These are phyloP conservation scores for Octodon degus DNA, from an alignment of 2,113 vertebrate genomes.

Conservation along the genomic window DNA sequence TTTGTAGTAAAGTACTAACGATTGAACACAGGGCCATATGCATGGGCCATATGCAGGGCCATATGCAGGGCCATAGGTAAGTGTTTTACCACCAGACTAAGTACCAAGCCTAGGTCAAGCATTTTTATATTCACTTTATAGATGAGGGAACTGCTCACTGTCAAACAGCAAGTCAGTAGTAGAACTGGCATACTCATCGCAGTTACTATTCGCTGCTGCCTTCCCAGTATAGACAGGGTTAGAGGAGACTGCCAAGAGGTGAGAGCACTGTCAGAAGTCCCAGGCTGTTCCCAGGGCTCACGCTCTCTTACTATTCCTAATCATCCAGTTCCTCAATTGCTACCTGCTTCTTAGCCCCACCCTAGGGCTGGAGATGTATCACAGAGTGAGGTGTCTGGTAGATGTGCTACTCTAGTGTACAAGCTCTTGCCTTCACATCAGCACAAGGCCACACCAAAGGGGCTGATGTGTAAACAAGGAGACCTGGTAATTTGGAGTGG, in stretches of 20 bases:
- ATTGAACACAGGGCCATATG: neutral
- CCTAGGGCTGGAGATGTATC: neutral
- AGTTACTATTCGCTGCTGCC: neutral
- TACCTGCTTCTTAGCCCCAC: neutral
- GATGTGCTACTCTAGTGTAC: neutral
- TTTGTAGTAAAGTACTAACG: neutral
- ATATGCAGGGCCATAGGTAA: neutral
- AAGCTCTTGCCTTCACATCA: neutral
- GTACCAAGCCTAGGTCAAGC: neutral
- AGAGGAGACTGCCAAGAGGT: neutral
- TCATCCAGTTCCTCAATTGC: neutral
- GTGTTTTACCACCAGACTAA: neutral
- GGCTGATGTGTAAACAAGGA: neutral
- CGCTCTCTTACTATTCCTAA: neutral
- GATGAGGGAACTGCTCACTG: neutral
- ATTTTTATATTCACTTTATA: neutral
- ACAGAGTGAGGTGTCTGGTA: neutral
- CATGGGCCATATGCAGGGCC: neutral
- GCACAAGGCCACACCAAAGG: slow-evolving; percentile 29
- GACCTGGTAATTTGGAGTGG: neutral
- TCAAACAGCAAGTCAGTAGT: neutral
- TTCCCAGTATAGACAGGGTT: neutral
- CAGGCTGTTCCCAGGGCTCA: neutral
- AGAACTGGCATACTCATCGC: neutral
- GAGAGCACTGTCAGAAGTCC: neutral